A percentile compares a stretch with the other conserved stretches of the same genome.
These are phyloP conservation scores for Anniella stebbinsi DNA, from an alignment of 2,797 vertebrate species.

Conservation along the genomic window DNA sequence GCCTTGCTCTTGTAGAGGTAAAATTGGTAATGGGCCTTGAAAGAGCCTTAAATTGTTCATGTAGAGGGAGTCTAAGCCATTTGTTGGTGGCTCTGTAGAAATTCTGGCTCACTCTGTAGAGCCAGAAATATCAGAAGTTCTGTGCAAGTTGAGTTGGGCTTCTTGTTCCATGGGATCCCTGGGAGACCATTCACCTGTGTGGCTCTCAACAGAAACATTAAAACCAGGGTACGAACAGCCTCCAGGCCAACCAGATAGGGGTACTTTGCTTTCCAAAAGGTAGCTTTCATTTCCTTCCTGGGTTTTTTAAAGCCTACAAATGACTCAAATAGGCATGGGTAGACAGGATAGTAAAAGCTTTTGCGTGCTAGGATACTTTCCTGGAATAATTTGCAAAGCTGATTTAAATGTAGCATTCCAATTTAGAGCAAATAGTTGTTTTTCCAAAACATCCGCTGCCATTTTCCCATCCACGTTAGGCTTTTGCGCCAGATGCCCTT, in stretches of 20 bases:
- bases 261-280: not conserved
- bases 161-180: not conserved
- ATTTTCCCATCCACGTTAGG: constrained; percentile 19
- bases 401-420: not conserved
- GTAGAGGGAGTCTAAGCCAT: no score
- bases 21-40: no score
- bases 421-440: not conserved
- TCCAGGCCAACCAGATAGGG: not conserved
- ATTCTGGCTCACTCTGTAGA: no score
- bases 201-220: not conserved
- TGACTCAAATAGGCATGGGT: not conserved
- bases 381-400: not conserved
- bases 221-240: not conserved
- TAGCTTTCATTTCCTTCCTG: not conserved
- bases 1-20: no score
- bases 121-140: no score
- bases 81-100: no score
- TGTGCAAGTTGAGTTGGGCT: no score
- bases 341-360: not conserved
- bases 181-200: not conserved
- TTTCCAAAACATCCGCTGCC: constrained; percentile 2
- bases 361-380: not conserved
- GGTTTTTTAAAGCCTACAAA: not conserved
- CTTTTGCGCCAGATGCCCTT: constrained; percentile 12
- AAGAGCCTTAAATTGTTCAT: no score